phyloP scores from a whole-genome alignment of 2,888 invertebrate species.

The Ormyrus nitidulus region DNA sequence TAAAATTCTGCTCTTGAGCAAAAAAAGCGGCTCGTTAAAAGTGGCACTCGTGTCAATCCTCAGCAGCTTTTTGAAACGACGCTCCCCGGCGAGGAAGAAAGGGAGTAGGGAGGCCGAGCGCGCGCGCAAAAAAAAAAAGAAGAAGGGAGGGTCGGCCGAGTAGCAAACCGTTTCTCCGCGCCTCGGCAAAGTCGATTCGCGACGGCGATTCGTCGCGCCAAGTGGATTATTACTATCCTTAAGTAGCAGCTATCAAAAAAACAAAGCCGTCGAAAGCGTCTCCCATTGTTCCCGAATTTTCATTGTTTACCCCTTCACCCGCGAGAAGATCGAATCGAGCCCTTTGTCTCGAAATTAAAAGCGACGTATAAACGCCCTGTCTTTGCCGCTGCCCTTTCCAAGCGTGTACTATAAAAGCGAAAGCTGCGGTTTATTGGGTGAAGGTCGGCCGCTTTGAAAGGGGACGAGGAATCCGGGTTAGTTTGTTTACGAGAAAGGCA shows the following conservation, averaged over 20 bases:
- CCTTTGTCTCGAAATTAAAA: no score
- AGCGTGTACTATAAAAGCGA: neutral
- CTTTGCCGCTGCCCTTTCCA: no score
- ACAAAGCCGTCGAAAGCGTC: neutral
- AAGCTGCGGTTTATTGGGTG: constrained; percentile 1
- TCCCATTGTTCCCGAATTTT: no score
- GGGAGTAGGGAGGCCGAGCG: no score
- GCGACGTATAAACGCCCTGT: no score
- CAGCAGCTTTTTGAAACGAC: constrained; percentile 13
- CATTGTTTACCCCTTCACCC: no score
- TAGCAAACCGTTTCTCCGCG: constrained; percentile 9
- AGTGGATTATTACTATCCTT: constrained; percentile 20
- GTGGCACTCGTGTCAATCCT: constrained; percentile 42
- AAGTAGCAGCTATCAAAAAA: neutral
- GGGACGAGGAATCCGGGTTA: neutral
- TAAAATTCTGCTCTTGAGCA: constrained; percentile 36
- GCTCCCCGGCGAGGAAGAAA: neutral
- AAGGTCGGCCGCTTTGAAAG: neutral
- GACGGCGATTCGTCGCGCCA: constrained; percentile 6
- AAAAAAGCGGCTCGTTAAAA: constrained; percentile 34
- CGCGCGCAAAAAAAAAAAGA: neutral
- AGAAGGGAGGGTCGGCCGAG: neutral
- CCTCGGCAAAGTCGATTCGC: constrained; percentile 18
- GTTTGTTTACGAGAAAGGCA: neutral
- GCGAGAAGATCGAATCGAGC: no score